Evolutionary conservation across 2,113 vertebrate genomes (phyloP), one percentile per base, ranked within the genome.

Genomic region (Hippopotamus amphibius): DNA sequence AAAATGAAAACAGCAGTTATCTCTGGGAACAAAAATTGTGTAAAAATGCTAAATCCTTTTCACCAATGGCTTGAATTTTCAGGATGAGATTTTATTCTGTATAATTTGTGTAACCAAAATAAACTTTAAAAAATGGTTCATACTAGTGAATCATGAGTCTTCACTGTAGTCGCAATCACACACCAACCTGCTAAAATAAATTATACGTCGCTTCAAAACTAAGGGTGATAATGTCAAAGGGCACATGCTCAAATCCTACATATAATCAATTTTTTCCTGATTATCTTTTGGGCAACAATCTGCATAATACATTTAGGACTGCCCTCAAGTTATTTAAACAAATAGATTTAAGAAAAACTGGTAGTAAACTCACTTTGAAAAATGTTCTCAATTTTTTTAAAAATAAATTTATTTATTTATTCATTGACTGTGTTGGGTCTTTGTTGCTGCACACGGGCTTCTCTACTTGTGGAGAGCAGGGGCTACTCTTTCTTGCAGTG

Each of bases 301-400:
- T 63, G 15, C 16, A 92, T 76, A 71, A 82, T 71, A 92, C 76
- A 63, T 63, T 79, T 87, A 48, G 57, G 11, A 28, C 24, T 81
- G 13, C 65, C 16, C 12, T 13, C 61, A 53, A 95, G 19, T 80
- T 87, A 87, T 19, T 97, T 90, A 87, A 90, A 86, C 53, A 88
- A 86, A 83, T 7, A 96, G 11, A 86, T 57, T 89, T 90, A 72
- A 91, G n/a, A 68, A 94, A 96, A 84, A 90, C 46, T 92, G 85
- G 22, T 46, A 69, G 33, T 76, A 95, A 84, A 91, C n/a, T 53
- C 6, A 43, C 37, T 91, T 68, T 84, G 15, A 80, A 93, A 55
- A 80, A 80, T 55, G 33, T 37, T 79, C 50, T 74, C 90, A 89
- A 69, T 76, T 93, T 93, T 57, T 94, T 85, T 53, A 19, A 57